Evolutionary conservation across 2,113 vertebrate species (phyloP), one percentile per base, ranked within the genome.

Genomic region (Poicephalus gulielmi): DNA sequence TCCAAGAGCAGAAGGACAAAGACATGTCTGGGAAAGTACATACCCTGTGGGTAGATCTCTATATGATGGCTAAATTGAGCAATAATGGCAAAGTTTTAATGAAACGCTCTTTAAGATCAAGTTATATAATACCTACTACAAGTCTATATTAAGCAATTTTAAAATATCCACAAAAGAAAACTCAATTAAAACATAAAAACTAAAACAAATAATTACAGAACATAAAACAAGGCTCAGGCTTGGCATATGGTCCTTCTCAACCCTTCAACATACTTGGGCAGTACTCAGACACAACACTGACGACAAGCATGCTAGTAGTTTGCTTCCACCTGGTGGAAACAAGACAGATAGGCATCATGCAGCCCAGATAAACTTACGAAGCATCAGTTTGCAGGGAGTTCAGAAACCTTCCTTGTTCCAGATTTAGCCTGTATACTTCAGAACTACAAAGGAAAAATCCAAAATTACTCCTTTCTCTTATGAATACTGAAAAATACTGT

Each of bases 341-440:
- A 70, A 47, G 20, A 88, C 8, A 93, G 37, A 90, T 0, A 77
- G 8, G 46, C 1, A 1, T 28, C 68, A 31, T 3, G 27, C 35
- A 68, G 6, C 19, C 53, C 46, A 68, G 43, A 69, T 68, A 46
- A 46, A 99, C 99, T 99, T 95, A 99, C 99, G 97, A 98, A 27
- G 99, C 99, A 28, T 99, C 98, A 0, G 99, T 99, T 74, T 99
- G 99, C 24, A 99, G 97, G 7, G 99, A 99, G 97, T 98, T 99
- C 77, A 99, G 98, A 94, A 99, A 99, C 30, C 99, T 97, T 63
- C 99, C 99, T 97, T 99, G 99, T 59, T 99, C 99, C 94, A 99
- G 97, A 86, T 99, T 99, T 80, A 99, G 96, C 74, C 99, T 98
- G 95, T 98, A 99, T 19, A 99, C 98, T 97, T 99, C 98, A 59